Conservation (phyloP, 2,113 vertebrate species). For the Peromyscus leucopus region DNA sequence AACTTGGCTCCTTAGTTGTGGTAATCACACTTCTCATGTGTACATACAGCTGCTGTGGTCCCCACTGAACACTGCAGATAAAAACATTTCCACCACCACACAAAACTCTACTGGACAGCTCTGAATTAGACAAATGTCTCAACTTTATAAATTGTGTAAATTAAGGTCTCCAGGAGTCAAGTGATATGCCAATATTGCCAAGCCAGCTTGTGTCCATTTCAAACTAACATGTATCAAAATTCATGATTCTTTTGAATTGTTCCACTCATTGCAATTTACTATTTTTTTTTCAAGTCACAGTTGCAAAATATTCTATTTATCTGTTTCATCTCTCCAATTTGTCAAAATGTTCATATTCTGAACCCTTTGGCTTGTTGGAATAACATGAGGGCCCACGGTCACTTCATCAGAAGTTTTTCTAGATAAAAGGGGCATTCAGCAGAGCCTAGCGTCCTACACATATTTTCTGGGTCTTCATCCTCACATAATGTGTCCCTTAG, state of each 20-base stretch:
- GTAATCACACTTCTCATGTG: neutral
- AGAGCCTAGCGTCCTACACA: neutral
- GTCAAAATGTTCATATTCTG: conserved; percentile 8
- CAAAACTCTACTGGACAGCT: neutral
- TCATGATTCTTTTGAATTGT: neutral
- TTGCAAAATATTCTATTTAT: conserved; percentile 15
- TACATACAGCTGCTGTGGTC: neutral
- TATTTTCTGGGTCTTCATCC: neutral
- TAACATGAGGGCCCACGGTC: neutral
- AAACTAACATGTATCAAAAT: conserved; percentile 4
- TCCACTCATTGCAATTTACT: neutral
- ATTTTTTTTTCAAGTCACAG: neutral
- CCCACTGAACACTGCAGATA: neutral
- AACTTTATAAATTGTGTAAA: neutral
- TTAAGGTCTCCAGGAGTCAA: neutral
- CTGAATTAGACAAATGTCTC: neutral
- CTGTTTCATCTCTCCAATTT: neutral
- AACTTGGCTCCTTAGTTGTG: neutral
- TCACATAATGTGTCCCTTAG: neutral
- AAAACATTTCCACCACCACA: neutral
- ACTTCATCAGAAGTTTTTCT: neutral
- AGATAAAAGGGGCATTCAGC: neutral
- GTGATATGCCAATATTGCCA: neutral
- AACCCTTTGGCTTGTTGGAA: neutral
- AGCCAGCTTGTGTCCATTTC: neutral